These are phyloP conservation scores for Etia nguti DNA, from an alignment of 2,113 vertebrate genomes.

Conservation along the genomic window DNA sequence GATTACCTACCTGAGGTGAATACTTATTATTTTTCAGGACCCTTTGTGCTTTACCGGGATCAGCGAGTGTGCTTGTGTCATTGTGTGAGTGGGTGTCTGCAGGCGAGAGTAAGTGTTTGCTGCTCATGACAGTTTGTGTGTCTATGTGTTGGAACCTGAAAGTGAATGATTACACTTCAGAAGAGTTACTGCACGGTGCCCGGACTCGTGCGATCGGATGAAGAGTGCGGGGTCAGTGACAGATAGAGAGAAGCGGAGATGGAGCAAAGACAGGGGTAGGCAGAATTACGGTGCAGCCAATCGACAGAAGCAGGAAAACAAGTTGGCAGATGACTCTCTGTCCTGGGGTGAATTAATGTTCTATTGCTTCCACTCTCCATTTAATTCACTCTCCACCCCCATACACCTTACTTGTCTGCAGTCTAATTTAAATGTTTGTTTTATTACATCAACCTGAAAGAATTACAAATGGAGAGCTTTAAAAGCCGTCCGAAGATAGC, in stretches of 20 bases:
- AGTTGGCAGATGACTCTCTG: conserved; percentile 20
- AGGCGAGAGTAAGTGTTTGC: background rate
- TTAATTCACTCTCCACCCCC: background rate
- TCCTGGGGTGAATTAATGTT: conserved; percentile 50
- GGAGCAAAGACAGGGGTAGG: background rate
- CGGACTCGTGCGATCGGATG: conserved; percentile 13
- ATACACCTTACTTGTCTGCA: conserved; percentile 34
- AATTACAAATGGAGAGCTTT: conserved; percentile 41
- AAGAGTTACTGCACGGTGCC: background rate
- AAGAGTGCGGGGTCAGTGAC: conserved; percentile 19
- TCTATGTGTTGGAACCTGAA: conserved; percentile 12
- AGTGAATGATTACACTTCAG: conserved; percentile 10
- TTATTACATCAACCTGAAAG: conserved; percentile 33
- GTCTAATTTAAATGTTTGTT: conserved; percentile 58
- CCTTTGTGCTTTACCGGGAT: conserved; percentile 1
- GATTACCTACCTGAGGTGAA: conserved; percentile 44
- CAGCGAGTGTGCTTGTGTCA: background rate
- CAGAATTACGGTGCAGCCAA: conserved; percentile 9
- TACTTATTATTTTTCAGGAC: conserved; percentile 12
- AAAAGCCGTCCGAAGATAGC: background rate
- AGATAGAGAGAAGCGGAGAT: background rate
- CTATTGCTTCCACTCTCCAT: conserved; percentile 20
- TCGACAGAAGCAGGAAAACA: conserved; percentile 1
- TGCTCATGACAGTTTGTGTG: background rate
- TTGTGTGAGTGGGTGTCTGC: background rate